phyloP scores from a whole-genome alignment of 2,888 invertebrate species.

The Ochlodes sylvanus region DNA sequence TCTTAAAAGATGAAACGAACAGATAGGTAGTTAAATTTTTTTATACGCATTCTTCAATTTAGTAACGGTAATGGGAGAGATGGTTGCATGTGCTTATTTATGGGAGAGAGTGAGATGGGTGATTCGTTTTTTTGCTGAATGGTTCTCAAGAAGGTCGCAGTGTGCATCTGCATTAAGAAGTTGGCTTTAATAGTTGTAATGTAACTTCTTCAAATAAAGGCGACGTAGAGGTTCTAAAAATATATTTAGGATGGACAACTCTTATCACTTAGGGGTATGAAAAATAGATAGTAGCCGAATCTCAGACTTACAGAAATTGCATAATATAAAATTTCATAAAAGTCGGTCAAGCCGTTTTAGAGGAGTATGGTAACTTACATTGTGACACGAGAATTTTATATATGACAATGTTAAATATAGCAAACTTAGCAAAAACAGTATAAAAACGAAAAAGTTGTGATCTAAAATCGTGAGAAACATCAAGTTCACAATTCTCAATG shows the following conservation, averaged over 20 bases:
- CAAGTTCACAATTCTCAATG: slow-evolving; percentile 5
- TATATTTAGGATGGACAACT: too few species aligned
- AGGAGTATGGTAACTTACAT: too few species aligned
- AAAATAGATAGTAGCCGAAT: too few species aligned
- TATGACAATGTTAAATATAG: too few species aligned
- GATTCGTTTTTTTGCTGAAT: slow-evolving; percentile 55
- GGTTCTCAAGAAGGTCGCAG: slow-evolving; percentile 41
- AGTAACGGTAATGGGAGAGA: slow-evolving; percentile 61
- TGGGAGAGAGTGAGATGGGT: slow-evolving; percentile 49
- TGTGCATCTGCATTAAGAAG: slow-evolving; percentile 25
- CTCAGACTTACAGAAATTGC: too few species aligned
- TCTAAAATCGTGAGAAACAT: slow-evolving; percentile 7
- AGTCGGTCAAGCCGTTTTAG: too few species aligned
- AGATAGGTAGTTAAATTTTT: slow-evolving; percentile 54
- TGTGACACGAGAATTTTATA: too few species aligned
- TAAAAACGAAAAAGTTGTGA: slow-evolving; percentile 5
- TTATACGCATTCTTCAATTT: slow-evolving; percentile 69
- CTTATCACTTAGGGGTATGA: too few species aligned
- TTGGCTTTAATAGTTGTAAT: slow-evolving; percentile 4
- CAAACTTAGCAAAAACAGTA: background rate
- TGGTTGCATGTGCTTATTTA: slow-evolving; percentile 35
- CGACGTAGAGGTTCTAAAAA: too few species aligned
- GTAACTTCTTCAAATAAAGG: background rate
- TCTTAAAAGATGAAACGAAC: slow-evolving; percentile 61
- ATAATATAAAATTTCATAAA: too few species aligned